These are phyloP conservation scores for Drosophila rufa DNA, from an alignment of 1,140 invertebrate genomes.

Conservation along the genomic window DNA sequence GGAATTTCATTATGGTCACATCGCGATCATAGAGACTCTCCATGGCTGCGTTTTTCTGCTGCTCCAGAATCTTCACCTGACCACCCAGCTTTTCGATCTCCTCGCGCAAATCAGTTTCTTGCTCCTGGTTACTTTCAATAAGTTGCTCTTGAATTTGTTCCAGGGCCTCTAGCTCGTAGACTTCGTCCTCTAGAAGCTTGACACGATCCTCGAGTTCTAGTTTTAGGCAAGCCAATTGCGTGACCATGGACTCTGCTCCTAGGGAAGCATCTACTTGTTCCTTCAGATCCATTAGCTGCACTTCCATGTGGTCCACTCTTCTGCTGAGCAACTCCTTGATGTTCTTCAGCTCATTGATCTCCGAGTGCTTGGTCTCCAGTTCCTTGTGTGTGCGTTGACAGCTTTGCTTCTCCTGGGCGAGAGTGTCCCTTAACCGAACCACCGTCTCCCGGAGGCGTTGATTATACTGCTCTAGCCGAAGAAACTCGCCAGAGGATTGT, in stretches of 20 bases:
- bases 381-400: constrained; percentile 95
- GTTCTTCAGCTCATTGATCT: constrained; percentile 92
- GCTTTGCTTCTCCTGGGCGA: constrained; percentile 97
- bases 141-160: constrained; percentile 92
- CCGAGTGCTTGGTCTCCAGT: constrained; percentile 94
- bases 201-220: constrained; percentile 95
- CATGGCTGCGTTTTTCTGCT: constrained; percentile 93
- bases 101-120: constrained; percentile 96
- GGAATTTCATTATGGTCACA: constrained; percentile 96
- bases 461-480: constrained; percentile 98
- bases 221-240: constrained; percentile 96
- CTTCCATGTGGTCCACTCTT: constrained; percentile 92
- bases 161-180: constrained; percentile 92
- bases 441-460: constrained; percentile 95
- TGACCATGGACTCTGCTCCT: constrained; percentile 99
- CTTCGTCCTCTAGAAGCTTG: constrained; percentile 95
- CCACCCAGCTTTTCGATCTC: constrained; percentile 95
- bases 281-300: constrained; percentile 92
- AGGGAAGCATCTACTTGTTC: constrained; percentile 94
- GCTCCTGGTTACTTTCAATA: constrained; percentile 92
- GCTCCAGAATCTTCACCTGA: constrained; percentile 90
- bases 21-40: constrained; percentile 98
- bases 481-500: constrained; percentile 92
- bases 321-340: constrained; percentile 93
- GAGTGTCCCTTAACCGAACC: constrained; percentile 95